Conservation (phyloP, 1,140 invertebrate species). For the Panagrolaimus sp. region DNA sequence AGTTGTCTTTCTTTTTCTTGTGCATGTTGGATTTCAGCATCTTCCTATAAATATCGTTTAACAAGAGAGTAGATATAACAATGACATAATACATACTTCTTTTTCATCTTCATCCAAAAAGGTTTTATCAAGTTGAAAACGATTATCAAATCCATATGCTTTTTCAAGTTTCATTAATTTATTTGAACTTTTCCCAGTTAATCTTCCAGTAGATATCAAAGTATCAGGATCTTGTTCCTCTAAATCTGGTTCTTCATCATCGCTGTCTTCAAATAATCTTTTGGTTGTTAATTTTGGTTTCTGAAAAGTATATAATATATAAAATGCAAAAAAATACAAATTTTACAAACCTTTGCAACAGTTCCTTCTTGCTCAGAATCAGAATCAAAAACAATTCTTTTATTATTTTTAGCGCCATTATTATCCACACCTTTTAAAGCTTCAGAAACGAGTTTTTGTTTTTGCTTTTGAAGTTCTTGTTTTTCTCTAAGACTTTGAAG, state of each 20-base stretch:
- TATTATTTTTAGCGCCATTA: neutral
- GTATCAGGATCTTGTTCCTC: constrained; percentile 12
- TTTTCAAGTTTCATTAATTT: constrained; percentile 15
- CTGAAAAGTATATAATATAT: neutral
- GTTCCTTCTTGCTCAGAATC: constrained; percentile 13
- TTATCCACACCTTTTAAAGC: constrained; percentile 7
- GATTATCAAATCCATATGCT: constrained; percentile 20
- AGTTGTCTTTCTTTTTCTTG: constrained; percentile 15
- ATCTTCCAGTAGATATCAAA: constrained; percentile 16
- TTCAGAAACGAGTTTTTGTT: constrained; percentile 15
- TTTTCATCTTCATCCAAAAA: constrained; percentile 20
- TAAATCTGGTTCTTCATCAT: constrained; percentile 18
- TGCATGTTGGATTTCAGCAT: neutral
- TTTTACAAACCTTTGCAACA: neutral
- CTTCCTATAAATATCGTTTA: constrained; percentile 12
- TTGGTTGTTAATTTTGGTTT: constrained; percentile 3
- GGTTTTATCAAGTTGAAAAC: constrained; percentile 20
- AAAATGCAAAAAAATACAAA: neutral
- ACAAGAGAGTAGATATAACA: no score
- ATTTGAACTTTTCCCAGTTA: constrained; percentile 9
- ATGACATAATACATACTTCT: constrained; percentile 15
- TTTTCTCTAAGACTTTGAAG: neutral
- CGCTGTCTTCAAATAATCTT: constrained; percentile 12
- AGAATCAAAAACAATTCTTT: constrained; percentile 22
- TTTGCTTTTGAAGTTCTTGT: constrained; percentile 10